Evolutionary conservation across 2,113 vertebrate genomes (phyloP), one percentile per base, ranked within the genome.

Genomic region (Dipodomys stephensi): DNA sequence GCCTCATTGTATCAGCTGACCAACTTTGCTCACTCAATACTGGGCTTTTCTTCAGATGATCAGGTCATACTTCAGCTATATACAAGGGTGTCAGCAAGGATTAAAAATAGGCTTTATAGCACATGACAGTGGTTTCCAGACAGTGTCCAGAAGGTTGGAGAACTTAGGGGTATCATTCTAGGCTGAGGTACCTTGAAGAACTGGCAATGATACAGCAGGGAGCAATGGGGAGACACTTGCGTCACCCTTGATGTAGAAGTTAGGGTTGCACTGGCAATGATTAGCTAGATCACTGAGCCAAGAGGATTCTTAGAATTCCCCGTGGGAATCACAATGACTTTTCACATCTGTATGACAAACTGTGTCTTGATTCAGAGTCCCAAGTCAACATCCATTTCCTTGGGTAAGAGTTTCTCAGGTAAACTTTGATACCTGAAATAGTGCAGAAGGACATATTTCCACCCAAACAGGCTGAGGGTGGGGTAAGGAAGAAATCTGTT

Each of bases 361-460:
- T n/a, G 44, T 2, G 76, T 77, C 87, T 88, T 73, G 20, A 65
- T 73, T 89, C 69, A 77, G 7, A 44, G 60, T 25, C 85, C 82
- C 74, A 91, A 89, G 44, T 53, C 13, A 84, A 68, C 3, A 73
- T 7, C 5, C 57, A 73, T 46, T 74, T 62, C 44, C 27, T 28
- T 35, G 49, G 49, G 49, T 53, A 53, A 53, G 8, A 53, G 8
- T 53, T 62, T 62, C 65, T 65, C 15, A 9, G 35, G 20, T 67
- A 87, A 77, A 44, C 74, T 91, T 39, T 87, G 22, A 25, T 74
- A 65, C 64, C 39, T 39, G 28, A 95, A 86, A 85, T 32, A 72
- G 91, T 78, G 4, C 18, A 28, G 62, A 87, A 67, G 62, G 87
- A 18, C 11, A 25, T 64, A 49, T 88, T 88, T 64, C 30, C 7